Conservation (phyloP, 2,888 invertebrate genomes). For the Euphydryas editha region DNA sequence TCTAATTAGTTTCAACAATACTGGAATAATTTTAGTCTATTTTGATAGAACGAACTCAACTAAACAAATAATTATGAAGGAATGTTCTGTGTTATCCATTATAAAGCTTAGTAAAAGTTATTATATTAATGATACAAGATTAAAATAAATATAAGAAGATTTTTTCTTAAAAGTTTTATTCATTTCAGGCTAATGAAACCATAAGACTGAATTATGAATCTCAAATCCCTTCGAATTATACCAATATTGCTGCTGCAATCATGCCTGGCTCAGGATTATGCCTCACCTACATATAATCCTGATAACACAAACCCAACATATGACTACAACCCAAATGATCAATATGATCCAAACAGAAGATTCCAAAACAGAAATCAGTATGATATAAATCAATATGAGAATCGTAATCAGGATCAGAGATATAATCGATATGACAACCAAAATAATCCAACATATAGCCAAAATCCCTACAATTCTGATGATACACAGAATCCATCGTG, state of each 20-base stretch:
- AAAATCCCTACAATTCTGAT: slow-evolving; percentile 56
- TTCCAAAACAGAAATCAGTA: slow-evolving; percentile 56
- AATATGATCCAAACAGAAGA: slow-evolving; percentile 59
- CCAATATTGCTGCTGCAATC: slow-evolving; percentile 53
- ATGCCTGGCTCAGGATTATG: slow-evolving; percentile 68
- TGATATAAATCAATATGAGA: slow-evolving; percentile 46
- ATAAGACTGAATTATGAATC: slow-evolving; percentile 76
- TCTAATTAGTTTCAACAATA: not conserved
- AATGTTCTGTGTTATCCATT: not conserved
- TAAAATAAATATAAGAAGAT: too few species aligned
- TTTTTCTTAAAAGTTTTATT: too few species aligned
- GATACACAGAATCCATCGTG: slow-evolving; percentile 62
- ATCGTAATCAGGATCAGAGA: slow-evolving; percentile 38
- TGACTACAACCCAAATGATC: slow-evolving; percentile 62
- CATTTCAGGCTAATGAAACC: slow-evolving; percentile 59
- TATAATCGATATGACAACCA: slow-evolving; percentile 51
- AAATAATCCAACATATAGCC: slow-evolving; percentile 55
- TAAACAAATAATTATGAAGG: not conserved
- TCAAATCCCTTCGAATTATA: slow-evolving; percentile 57
- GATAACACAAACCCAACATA: slow-evolving; percentile 67
- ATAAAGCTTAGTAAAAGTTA: not conserved
- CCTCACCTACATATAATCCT: slow-evolving; percentile 66
- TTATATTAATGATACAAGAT: not conserved
- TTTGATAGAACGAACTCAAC: not conserved
- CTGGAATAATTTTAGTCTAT: not conserved